Percentiles rank a stretch among this genome's conserved stretches.
Conservation (phyloP, 2,888 invertebrate genomes). For the Torymus aiolomorphi region DNA sequence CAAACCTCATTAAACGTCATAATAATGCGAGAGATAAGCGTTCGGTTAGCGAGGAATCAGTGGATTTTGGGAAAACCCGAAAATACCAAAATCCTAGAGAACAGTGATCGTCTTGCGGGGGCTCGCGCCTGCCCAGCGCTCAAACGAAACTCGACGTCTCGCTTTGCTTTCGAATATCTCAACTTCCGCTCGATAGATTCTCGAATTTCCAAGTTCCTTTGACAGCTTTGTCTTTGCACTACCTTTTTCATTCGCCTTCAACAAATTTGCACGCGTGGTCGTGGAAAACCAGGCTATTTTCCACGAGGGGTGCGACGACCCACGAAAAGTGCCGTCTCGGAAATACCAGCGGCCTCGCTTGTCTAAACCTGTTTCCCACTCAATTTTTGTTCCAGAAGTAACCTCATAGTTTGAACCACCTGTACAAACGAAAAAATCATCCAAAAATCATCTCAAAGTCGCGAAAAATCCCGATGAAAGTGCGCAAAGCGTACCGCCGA, state of each 20-base stretch:
- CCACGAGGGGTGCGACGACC: constrained; percentile 42
- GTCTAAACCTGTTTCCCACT: too few species aligned
- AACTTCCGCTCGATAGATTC: neutral
- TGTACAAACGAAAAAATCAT: neutral
- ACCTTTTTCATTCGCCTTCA: too few species aligned
- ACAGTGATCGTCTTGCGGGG: constrained; percentile 27
- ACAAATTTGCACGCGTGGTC: too few species aligned
- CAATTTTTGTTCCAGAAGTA: neutral
- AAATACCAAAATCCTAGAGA: constrained; percentile 48
- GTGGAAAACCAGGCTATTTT: neutral
- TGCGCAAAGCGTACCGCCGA: constrained; percentile 48
- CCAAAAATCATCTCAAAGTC: neutral
- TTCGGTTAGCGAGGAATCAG: neutral
- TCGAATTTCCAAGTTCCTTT: neutral
- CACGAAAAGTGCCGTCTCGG: constrained; percentile 43
- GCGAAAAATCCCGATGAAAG: constrained; percentile 29
- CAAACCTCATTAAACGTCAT: too few species aligned
- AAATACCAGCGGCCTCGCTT: constrained; percentile 12
- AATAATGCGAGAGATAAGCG: too few species aligned
- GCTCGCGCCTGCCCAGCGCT: neutral
- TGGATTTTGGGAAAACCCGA: constrained; percentile 9
- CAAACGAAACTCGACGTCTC: constrained; percentile 37
- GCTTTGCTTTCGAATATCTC: constrained; percentile 5
- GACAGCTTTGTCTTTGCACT: constrained; percentile 34
- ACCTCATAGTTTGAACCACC: constrained; percentile 30